Conservation (phyloP, 2,888 invertebrate genomes). For the Anthoptus insignis region DNA sequence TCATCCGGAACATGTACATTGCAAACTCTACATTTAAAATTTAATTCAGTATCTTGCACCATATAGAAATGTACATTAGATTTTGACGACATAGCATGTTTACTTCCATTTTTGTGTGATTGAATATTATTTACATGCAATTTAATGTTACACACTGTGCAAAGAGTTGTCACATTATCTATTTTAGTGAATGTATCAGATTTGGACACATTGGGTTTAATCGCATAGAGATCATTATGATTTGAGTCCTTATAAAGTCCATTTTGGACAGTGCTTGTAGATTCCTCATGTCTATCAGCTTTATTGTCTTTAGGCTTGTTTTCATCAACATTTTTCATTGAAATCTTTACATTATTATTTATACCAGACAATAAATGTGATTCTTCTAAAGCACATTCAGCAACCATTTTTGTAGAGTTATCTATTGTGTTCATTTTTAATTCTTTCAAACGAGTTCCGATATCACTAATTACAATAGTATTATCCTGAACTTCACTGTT, state of each 20-base stretch:
- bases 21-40: constrained; percentile 38
- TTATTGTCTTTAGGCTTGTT: constrained; percentile 45
- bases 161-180: background rate
- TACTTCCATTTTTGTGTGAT: constrained; percentile 12
- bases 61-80: constrained; percentile 33
- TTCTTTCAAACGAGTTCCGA: background rate
- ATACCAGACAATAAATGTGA: constrained; percentile 19
- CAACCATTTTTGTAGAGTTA: constrained; percentile 14
- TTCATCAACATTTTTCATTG: constrained; percentile 40
- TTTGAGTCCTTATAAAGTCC: background rate
- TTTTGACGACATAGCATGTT: constrained; percentile 26
- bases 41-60: constrained; percentile 7
- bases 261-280: background rate
- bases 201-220: background rate
- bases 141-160: constrained; percentile 3
- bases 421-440: constrained; percentile 7
- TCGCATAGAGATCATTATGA: too few relatives aligned
- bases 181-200: background rate
- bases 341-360: constrained; percentile 31
- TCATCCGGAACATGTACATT: constrained; percentile 15
- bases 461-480: constrained; percentile 18
- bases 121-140: constrained; percentile 6
- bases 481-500: background rate
- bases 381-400: constrained; percentile 23
- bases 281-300: background rate